phyloP scores from a whole-genome alignment of 1,140 invertebrate species.

The Bombus confusus region DNA sequence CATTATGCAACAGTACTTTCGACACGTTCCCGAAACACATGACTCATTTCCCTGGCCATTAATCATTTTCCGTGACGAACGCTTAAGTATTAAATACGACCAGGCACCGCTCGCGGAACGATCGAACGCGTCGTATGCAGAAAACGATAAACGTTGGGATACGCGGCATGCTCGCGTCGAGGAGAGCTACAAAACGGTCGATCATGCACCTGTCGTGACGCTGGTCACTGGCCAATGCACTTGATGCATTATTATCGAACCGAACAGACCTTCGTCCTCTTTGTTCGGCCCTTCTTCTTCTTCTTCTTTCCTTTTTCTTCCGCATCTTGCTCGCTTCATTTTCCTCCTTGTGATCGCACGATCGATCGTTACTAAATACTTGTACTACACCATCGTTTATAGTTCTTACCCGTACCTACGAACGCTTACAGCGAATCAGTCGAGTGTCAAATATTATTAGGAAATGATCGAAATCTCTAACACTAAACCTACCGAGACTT shows the following conservation, averaged over 20 bases:
- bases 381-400: too few relatives aligned
- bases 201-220: slow-evolving; percentile 50
- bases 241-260: slow-evolving; percentile 44
- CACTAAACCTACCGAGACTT: too few relatives aligned
- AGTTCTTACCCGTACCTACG: too few relatives aligned
- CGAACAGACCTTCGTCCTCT: background rate
- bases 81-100: background rate
- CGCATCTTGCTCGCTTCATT: too few relatives aligned
- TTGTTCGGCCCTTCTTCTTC: background rate
- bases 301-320: too few relatives aligned
- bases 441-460: too few relatives aligned
- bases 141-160: slow-evolving; percentile 30
- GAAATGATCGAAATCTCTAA: too few relatives aligned
- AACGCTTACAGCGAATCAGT: too few relatives aligned
- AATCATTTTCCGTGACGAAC: slow-evolving; percentile 50
- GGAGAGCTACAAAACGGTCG: slow-evolving; percentile 26
- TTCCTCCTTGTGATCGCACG: too few relatives aligned
- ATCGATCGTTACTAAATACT: too few relatives aligned
- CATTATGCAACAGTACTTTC: slow-evolving; percentile 33
- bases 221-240: slow-evolving; percentile 51
- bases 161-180: background rate
- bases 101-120: background rate
- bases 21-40: background rate
- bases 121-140: slow-evolving; percentile 16
- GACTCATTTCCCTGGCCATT: slow-evolving; percentile 22